Conservation (phyloP, 92 coral and sea anemone species). For the Chrysogorgia sp. region DNA sequence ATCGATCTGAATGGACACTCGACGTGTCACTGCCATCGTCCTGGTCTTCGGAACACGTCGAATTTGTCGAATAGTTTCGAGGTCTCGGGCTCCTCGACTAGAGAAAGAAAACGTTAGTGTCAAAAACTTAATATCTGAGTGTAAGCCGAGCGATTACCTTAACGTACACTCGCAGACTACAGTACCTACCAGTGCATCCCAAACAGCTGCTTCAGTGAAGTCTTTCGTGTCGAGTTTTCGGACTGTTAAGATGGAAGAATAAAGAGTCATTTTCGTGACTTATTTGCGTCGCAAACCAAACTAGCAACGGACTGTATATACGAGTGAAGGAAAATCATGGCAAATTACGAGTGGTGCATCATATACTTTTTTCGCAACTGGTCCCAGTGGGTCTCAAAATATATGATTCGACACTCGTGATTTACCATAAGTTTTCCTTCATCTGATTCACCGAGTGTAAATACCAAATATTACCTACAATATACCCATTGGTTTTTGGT, state of each 20-base stretch:
- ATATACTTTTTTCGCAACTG: too few species aligned
- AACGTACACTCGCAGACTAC: background rate
- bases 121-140: background rate
- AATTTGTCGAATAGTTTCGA: slow-evolving; percentile 85
- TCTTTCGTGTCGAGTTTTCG: slow-evolving; percentile 43
- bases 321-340: too few species aligned
- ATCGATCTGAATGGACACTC: slow-evolving; percentile 88
- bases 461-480: too few species aligned
- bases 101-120: slow-evolving; percentile 2
- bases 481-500: too few species aligned
- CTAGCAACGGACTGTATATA: too few species aligned
- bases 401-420: too few species aligned
- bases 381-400: too few species aligned
- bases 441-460: too few species aligned
- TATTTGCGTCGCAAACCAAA: too few species aligned
- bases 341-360: too few species aligned
- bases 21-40: slow-evolving; percentile 91
- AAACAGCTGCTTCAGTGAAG: slow-evolving; percentile 96
- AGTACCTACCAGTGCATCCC: slow-evolving; percentile 95
- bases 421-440: too few species aligned
- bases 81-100: slow-evolving; percentile 79
- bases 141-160: background rate
- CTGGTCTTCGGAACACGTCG: slow-evolving; percentile 86
- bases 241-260: slow-evolving; percentile 2
- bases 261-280: background rate